These are phyloP conservation scores for Drosophila teissieri DNA, from an alignment of 1,140 invertebrate genomes.

Conservation along the genomic window DNA sequence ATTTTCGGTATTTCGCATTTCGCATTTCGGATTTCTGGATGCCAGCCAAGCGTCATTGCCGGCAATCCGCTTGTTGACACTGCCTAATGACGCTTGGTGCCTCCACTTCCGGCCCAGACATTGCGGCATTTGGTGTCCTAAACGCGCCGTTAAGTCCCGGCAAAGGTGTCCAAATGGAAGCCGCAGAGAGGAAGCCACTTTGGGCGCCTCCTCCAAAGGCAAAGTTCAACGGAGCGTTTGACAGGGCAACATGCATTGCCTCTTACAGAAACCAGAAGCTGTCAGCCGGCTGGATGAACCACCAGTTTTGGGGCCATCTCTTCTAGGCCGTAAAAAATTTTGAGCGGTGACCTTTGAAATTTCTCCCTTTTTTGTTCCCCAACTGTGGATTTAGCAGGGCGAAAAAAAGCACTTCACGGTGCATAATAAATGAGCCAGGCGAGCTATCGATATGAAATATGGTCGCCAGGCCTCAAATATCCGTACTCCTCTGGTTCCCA, in stretches of 20 bases:
- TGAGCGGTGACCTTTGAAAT: constrained; percentile 63
- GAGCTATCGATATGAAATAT: constrained; percentile 69
- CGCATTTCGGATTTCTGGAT: constrained; percentile 14
- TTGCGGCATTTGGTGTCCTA: constrained; percentile 29
- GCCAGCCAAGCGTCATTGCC: constrained; percentile 21
- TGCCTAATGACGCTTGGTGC: constrained; percentile 63
- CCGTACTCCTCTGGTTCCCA: constrained; percentile 4
- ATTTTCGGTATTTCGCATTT: too few relatives aligned
- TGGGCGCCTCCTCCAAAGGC: constrained; percentile 29
- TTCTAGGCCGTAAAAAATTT: constrained; percentile 57
- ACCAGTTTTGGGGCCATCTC: not conserved
- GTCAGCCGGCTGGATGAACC: constrained; percentile 5
- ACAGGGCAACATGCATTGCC: constrained; percentile 76
- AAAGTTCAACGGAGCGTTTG: constrained; percentile 62
- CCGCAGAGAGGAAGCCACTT: constrained; percentile 42
- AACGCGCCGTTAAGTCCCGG: constrained; percentile 48
- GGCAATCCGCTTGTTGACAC: constrained; percentile 36
- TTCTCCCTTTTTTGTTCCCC: constrained; percentile 6
- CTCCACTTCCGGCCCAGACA: constrained; percentile 41
- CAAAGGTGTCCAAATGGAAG: constrained; percentile 50
- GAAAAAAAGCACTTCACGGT: constrained; percentile 45
- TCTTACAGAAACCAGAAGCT: constrained; percentile 39
- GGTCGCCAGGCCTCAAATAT: constrained; percentile 31
- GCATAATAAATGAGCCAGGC: constrained; percentile 69
- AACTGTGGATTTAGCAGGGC: constrained; percentile 21